Evolutionary conservation across 2,797 vertebrate species (phyloP).

Genomic region (Chelon labrosus): DNA sequence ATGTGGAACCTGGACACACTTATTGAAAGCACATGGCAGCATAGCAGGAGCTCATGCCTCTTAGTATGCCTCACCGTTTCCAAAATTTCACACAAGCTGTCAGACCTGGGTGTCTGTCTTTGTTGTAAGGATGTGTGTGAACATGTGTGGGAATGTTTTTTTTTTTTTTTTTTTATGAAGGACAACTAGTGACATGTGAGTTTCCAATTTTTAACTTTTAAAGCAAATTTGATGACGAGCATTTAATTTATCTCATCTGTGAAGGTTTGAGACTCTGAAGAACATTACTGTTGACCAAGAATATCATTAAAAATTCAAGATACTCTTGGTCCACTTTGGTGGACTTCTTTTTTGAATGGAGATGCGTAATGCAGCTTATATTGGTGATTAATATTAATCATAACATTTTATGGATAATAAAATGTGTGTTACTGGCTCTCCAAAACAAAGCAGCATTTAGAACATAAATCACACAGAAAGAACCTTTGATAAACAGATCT

Average conservation of each 20-base stretch:
- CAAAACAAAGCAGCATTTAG: not conserved
- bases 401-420: not conserved
- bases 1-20: constrained; percentile 43
- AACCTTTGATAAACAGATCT: not conserved
- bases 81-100: constrained; percentile 6
- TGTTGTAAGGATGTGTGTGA: not conserved
- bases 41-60: constrained; percentile 7
- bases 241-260: not conserved
- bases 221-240: constrained; percentile 8
- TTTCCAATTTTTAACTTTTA: not conserved
- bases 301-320: not conserved
- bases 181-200: not conserved
- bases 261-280: constrained; percentile 19
- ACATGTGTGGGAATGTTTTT: not conserved
- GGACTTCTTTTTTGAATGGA: not conserved
- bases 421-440: not conserved
- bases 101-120: constrained; percentile 1
- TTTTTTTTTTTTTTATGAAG: not conserved
- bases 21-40: constrained; percentile 17
- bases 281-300: constrained; percentile 9
- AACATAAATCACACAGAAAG: not conserved
- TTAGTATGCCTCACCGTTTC: constrained; percentile 7
- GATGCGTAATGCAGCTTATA: not conserved
- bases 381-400: not conserved
- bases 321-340: not conserved